A percentile compares a stretch with the other conserved stretches of the same genome.
Conservation (phyloP, 53 echinoderm and acorn worm species). For the Pentamera pediparva region DNA sequence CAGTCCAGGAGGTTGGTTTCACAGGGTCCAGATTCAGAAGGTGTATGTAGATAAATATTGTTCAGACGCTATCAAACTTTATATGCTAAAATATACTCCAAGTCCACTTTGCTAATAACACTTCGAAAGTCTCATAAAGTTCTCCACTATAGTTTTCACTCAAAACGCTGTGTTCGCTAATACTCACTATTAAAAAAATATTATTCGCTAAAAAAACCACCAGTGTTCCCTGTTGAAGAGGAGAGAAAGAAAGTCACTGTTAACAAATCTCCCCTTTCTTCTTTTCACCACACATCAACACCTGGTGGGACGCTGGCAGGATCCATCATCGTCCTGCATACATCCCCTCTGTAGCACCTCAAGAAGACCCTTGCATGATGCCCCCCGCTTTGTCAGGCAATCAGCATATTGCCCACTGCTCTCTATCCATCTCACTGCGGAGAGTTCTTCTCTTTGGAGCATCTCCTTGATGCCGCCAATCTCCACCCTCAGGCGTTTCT, state of each 20-base stretch:
- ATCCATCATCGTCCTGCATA: not conserved
- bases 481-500: not conserved
- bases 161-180: too few relatives aligned
- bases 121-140: too few relatives aligned
- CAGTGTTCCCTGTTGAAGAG: too few relatives aligned
- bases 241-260: not conserved
- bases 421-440: constrained; percentile 1
- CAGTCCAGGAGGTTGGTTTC: too few relatives aligned
- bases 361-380: not conserved
- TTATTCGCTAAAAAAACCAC: too few relatives aligned
- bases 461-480: constrained; percentile 16
- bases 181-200: too few relatives aligned
- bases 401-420: not conserved
- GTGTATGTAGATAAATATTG: too few relatives aligned
- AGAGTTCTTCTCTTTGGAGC: constrained; percentile 4
- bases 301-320: not conserved
- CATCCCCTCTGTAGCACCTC: not conserved
- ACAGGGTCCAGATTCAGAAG: too few relatives aligned
- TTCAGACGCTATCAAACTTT: too few relatives aligned
- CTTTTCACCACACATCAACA: not conserved
- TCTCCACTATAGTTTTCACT: too few relatives aligned
- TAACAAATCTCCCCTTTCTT: not conserved
- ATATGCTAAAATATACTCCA: too few relatives aligned
- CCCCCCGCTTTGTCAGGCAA: not conserved
- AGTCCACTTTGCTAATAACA: too few relatives aligned